Evolutionary conservation across 2,888 invertebrate species (phyloP).

Genomic region (Drosophila cracens): DNA sequence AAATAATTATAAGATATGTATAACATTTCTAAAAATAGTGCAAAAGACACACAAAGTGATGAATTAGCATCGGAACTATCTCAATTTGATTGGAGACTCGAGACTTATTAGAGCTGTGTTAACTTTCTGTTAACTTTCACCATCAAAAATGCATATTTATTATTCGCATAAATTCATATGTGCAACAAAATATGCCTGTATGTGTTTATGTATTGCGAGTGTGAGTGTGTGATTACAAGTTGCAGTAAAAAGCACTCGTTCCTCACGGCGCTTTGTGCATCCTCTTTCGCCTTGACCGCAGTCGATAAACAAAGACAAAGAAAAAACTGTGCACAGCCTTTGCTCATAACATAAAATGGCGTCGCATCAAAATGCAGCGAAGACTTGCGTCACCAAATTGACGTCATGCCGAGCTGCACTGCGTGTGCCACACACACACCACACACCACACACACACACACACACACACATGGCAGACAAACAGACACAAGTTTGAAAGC

Average conservation of each 20-base stretch:
- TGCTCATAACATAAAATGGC: constrained; percentile 59
- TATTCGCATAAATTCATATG: neutral
- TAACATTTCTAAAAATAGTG: neutral
- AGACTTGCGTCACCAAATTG: constrained; percentile 42
- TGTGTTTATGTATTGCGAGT: neutral
- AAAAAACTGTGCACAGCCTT: constrained; percentile 18
- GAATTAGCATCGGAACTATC: neutral
- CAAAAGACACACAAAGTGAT: neutral
- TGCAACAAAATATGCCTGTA: neutral
- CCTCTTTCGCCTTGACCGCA: constrained; percentile 14
- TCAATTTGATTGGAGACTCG: neutral
- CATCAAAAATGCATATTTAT: neutral
- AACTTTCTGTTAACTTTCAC: neutral
- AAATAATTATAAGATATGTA: neutral
- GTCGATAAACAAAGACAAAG: neutral
- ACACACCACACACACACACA: neutral
- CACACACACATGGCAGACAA: neutral
- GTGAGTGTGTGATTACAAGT: neutral
- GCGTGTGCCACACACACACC: neutral
- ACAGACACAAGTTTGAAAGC: constrained; percentile 4
- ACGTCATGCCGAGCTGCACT: constrained; percentile 43
- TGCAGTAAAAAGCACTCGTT: neutral
- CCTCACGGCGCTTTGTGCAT: neutral
- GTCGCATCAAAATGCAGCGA: constrained; percentile 36
- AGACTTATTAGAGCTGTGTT: too few species aligned